Evolutionary conservation across 2,888 invertebrate species (phyloP).

Genomic region (Macrophya annulata): DNA sequence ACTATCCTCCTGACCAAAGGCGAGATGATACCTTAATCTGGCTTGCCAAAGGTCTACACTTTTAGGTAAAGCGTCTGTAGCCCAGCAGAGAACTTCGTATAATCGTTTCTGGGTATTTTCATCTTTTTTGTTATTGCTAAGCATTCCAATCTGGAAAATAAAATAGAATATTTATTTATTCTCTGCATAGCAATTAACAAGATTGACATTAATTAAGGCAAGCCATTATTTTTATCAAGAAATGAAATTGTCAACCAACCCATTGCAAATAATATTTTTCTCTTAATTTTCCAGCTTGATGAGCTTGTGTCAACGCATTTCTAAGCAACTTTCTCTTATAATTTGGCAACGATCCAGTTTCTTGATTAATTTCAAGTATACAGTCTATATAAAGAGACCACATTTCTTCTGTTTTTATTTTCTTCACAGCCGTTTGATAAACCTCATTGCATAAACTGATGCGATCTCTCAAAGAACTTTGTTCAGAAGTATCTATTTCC

Average conservation of each 20-base stretch:
- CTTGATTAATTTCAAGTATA: slow-evolving; percentile 81
- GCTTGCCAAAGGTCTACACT: slow-evolving; percentile 81
- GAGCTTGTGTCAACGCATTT: slow-evolving; percentile 80
- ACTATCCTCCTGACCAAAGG: slow-evolving; percentile 77
- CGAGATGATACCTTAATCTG: slow-evolving; percentile 79
- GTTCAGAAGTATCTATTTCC: slow-evolving; percentile 67
- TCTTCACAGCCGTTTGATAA: slow-evolving; percentile 80
- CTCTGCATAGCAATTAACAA: slow-evolving; percentile 9
- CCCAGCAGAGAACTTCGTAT: slow-evolving; percentile 76
- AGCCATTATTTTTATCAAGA: neutral
- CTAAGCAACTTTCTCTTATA: slow-evolving; percentile 81
- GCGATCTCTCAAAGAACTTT: slow-evolving; percentile 77
- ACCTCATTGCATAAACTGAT: slow-evolving; percentile 80
- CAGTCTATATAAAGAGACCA: slow-evolving; percentile 83
- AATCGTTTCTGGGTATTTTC: slow-evolving; percentile 70
- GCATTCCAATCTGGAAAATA: slow-evolving; percentile 70
- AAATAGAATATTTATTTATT: slow-evolving; percentile 4
- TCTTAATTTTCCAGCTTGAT: slow-evolving; percentile 79
- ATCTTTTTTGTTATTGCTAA: slow-evolving; percentile 66
- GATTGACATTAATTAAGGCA: neutral
- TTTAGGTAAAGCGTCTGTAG: slow-evolving; percentile 79
- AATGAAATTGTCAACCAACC: slow-evolving; percentile 69
- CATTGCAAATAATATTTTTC: slow-evolving; percentile 81
- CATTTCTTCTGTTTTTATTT: slow-evolving; percentile 81
- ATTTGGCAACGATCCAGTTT: slow-evolving; percentile 78